Evolutionary conservation across 1,140 invertebrate genomes (phyloP).

Genomic region (Hyphantria cunea): DNA sequence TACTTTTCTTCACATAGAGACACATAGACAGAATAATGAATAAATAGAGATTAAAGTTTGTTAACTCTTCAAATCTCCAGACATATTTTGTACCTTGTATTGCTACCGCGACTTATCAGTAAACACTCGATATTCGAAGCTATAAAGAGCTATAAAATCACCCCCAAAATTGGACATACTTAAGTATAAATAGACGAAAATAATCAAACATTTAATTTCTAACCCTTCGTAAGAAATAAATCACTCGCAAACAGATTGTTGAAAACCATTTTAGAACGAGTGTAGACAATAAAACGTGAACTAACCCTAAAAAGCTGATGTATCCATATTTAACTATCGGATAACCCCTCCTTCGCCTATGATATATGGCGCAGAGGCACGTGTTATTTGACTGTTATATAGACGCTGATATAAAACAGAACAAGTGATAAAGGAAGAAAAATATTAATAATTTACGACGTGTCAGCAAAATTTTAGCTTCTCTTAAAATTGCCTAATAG

Average conservation of each 20-base stretch:
- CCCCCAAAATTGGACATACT: not conserved
- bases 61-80: too few relatives aligned
- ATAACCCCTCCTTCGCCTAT: slow-evolving; percentile 55
- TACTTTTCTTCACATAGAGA: too few relatives aligned
- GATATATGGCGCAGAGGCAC: slow-evolving; percentile 49
- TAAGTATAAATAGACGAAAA: slow-evolving; percentile 16
- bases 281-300: slow-evolving; percentile 62
- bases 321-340: slow-evolving; percentile 63
- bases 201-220: slow-evolving; percentile 11
- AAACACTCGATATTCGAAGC: too few relatives aligned
- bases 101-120: too few relatives aligned
- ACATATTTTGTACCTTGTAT: too few relatives aligned
- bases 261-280: slow-evolving; percentile 20
- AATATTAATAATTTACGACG: not conserved
- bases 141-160: not conserved
- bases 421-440: slow-evolving; percentile 32
- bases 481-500: too few relatives aligned
- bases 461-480: too few relatives aligned
- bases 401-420: slow-evolving; percentile 54
- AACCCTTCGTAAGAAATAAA: slow-evolving; percentile 26
- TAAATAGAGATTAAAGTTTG: too few relatives aligned
- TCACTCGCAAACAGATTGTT: slow-evolving; percentile 25
- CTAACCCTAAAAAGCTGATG: slow-evolving; percentile 50
- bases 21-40: too few relatives aligned
- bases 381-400: not conserved